These are phyloP conservation scores for Sinella curviseta DNA, from an alignment of 1,140 invertebrate species.

Conservation along the genomic window DNA sequence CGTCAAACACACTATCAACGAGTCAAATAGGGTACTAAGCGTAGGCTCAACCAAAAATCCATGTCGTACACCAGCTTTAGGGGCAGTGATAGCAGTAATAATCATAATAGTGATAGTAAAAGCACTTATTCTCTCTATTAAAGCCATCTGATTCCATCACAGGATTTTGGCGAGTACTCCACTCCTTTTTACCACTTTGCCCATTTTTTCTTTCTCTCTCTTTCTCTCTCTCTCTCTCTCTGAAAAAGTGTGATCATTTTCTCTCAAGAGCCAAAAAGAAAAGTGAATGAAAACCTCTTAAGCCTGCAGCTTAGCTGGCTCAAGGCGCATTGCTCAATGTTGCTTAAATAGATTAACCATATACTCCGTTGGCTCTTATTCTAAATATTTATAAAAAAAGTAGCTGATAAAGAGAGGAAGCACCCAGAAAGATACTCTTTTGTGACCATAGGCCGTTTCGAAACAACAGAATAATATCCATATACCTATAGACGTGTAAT, in stretches of 20 bases:
- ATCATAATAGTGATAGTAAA: slow-evolving; percentile 20
- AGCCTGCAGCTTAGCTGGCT: slow-evolving; percentile 13
- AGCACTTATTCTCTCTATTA: slow-evolving; percentile 21
- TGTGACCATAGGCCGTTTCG: background rate
- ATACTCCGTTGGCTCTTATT: slow-evolving; percentile 5
- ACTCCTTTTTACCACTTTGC: slow-evolving; percentile 7
- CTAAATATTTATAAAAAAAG: background rate
- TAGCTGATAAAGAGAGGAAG: background rate
- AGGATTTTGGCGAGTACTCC: background rate
- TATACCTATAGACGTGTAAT: too few relatives aligned
- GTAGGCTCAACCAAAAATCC: background rate
- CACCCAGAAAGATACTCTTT: background rate
- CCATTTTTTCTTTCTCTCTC: background rate
- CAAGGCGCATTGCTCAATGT: slow-evolving; percentile 7
- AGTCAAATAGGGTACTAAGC: background rate
- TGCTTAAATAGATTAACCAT: slow-evolving; percentile 12
- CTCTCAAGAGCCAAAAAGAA: slow-evolving; percentile 16
- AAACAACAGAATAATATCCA: too few relatives aligned
- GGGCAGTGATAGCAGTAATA: slow-evolving; percentile 17
- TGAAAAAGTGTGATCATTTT: slow-evolving; percentile 13
- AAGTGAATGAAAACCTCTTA: slow-evolving; percentile 15
- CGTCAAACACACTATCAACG: slow-evolving; percentile 3
- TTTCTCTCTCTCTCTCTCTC: background rate
- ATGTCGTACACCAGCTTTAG: slow-evolving; percentile 3
- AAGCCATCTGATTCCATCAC: slow-evolving; percentile 24